Base-by-base conservation (phyloP, 2,888 invertebrate genomes). In the Lapara coniferarum region DNA sequence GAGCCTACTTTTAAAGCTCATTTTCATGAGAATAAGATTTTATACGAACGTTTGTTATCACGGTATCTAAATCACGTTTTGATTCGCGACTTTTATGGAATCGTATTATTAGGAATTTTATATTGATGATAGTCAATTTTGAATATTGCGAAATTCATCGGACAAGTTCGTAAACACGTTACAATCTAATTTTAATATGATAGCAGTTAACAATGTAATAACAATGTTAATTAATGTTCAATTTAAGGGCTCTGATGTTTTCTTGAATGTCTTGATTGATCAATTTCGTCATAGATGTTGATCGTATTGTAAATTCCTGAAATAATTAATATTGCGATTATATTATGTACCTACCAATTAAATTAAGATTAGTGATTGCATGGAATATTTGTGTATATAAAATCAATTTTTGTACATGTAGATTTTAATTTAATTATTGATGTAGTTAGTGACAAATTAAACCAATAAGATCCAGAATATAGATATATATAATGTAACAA, bases 401-500 rank as follows among this genome's bases (percentile, higher is more conserved):
- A 88, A 85, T 74, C 82, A 86, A 90, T 88, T 92, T 92, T 93
- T 93, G 92, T 93, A 93, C 92, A 93, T 92, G 87, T 93, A 92
- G 90, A 82, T 86, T 89, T 88, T 91, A 90, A 90, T 91, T 93
- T 92, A 90, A 91, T 85, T 87, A 88, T 89, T 87, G 85, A 88
- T 82, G 84, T 83, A 89, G 84, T 86, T 91, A 91, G 89, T 85
- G 85, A 93, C 90, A 91, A 93, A 92, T 88, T 91, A 89, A 89
- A 89, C 81, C 81, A 85, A 84, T 92, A 93, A 92, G 93, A 89
- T 87, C 88, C 88, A 86, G 88, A 92, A 92, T 92, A 93, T 91
- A 92, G 90, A 87, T 87, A 89, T 85, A 89, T 85, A 87, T 88
- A 86, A 86, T 82, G 76, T 81, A 77, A 67, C 73, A 59, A 74